phyloP scores from a whole-genome alignment of 2,113 vertebrate genomes.

The Osmerus eperlanus region DNA sequence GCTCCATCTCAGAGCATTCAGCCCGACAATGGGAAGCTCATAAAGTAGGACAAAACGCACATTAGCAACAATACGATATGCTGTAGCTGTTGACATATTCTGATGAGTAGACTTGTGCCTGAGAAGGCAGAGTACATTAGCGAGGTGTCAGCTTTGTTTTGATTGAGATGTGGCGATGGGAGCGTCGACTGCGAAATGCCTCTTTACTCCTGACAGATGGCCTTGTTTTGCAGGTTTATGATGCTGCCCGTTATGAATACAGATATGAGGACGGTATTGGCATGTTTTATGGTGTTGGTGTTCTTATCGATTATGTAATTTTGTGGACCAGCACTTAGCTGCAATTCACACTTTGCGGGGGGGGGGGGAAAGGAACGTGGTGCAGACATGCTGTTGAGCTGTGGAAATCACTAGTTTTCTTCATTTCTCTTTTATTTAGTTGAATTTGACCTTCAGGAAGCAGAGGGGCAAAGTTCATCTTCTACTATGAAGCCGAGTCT shows the following conservation, averaged over 20 bases:
- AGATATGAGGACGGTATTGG: constrained; percentile 14
- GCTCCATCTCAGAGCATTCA: constrained; percentile 48
- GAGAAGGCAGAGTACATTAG: constrained; percentile 22
- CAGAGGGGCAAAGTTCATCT: too few relatives aligned
- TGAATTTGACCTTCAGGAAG: too few relatives aligned
- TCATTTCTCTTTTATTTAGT: too few relatives aligned
- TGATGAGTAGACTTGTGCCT: neutral
- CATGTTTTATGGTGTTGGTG: constrained; percentile 20
- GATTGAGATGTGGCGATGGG: constrained; percentile 11
- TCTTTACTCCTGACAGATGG: constrained; percentile 33
- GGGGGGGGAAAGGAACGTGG: too few relatives aligned
- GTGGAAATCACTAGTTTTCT: too few relatives aligned
- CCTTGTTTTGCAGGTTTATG: constrained; percentile 36
- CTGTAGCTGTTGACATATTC: constrained; percentile 13
- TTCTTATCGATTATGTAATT: neutral
- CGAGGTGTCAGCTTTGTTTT: constrained; percentile 17
- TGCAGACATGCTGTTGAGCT: too few relatives aligned
- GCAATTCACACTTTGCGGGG: too few relatives aligned
- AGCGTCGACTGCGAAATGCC: constrained; percentile 31
- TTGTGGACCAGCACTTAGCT: too few relatives aligned
- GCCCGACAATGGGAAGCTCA: constrained; percentile 32
- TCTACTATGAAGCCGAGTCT: too few relatives aligned
- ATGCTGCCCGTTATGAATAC: neutral
- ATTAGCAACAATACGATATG: constrained; percentile 32
- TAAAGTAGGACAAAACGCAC: constrained; percentile 22